A percentile compares a stretch with the other conserved stretches of the same genome.
phyloP scores from a whole-genome alignment of 2,888 invertebrate species.

The Tinea pellionella region DNA sequence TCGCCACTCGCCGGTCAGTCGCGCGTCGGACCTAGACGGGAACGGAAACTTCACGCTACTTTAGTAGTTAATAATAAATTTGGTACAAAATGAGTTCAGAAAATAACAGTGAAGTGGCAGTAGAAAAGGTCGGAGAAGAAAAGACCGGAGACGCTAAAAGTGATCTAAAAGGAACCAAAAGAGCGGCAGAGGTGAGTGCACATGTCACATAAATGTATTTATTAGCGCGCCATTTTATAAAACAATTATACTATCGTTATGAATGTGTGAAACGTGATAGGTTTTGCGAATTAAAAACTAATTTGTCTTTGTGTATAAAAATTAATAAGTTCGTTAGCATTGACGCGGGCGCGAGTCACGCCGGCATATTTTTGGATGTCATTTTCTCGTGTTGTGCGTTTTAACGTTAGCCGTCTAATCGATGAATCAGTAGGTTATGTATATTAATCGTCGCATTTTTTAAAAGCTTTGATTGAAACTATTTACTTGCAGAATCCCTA shows the following conservation, averaged over 20 bases:
- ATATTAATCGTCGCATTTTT: background rate
- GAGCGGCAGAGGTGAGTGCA: conserved; percentile 87
- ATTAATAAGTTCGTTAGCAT: background rate
- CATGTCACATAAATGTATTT: conserved; percentile 58
- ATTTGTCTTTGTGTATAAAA: background rate
- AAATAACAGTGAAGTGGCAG: conserved; percentile 86
- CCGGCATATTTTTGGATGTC: conserved; percentile 62
- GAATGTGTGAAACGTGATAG: conserved; percentile 17
- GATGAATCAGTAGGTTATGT: conserved; percentile 40
- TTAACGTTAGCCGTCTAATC: conserved; percentile 35
- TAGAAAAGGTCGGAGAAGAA: conserved; percentile 86
- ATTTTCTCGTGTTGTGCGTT: conserved; percentile 35
- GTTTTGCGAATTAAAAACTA: background rate
- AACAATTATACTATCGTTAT: conserved; percentile 27
- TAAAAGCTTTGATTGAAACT: background rate
- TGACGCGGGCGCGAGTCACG: conserved; percentile 20
- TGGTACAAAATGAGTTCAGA: conserved; percentile 78
- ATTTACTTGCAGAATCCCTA: conserved; percentile 18
- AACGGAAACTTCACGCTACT: conserved; percentile 41
- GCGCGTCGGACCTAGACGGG: conserved; percentile 74
- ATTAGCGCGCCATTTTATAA: conserved; percentile 68
- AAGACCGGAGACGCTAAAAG: conserved; percentile 78
- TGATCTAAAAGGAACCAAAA: conserved; percentile 87
- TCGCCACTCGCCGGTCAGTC: conserved; percentile 74
- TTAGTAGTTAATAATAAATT: conserved; percentile 55